Evolutionary conservation across 2,797 vertebrate species (phyloP).

Genomic region (Chromis chromis): DNA sequence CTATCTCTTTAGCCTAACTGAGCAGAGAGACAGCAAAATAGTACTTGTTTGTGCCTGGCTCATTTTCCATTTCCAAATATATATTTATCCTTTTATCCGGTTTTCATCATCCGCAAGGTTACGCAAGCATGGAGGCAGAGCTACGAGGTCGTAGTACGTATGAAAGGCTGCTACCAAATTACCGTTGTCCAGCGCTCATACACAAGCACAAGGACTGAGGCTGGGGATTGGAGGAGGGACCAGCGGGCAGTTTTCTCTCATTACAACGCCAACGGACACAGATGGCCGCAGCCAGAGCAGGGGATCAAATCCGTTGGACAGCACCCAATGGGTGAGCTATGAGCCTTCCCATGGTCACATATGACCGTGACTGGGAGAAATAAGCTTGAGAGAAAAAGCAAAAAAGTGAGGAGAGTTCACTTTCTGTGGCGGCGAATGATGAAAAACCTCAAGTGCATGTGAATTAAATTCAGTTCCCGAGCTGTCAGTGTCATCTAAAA

Average conservation of each 20-base stretch:
- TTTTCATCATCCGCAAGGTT: constrained; percentile 72
- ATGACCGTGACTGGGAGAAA: constrained; percentile 46
- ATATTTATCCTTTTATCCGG: constrained; percentile 69
- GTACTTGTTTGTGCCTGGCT: constrained; percentile 66
- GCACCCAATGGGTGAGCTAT: constrained; percentile 75
- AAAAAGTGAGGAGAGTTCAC: constrained; percentile 37
- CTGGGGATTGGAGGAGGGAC: constrained; percentile 66
- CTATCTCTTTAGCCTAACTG: constrained; percentile 70
- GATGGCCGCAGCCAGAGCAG: constrained; percentile 75
- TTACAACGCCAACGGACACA: constrained; percentile 75
- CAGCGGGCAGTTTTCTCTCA: constrained; percentile 66
- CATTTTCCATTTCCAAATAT: constrained; percentile 69
- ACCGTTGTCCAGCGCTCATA: constrained; percentile 54
- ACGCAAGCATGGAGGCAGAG: constrained; percentile 50
- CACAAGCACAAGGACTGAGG: constrained; percentile 42
- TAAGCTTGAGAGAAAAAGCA: constrained; percentile 6
- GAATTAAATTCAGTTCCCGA: constrained; percentile 39
- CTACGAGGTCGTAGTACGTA: constrained; percentile 46
- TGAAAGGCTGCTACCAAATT: constrained; percentile 65
- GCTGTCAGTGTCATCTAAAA: constrained; percentile 27
- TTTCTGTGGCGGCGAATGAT: constrained; percentile 29
- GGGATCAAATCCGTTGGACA: constrained; percentile 75
- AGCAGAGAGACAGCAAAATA: constrained; percentile 62
- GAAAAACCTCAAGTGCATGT: constrained; percentile 34
- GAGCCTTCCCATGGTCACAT: constrained; percentile 63